A percentile compares a stretch with the other conserved stretches of the same genome.
phyloP scores from a whole-genome alignment of 2,113 vertebrate genomes.

The Coregonus clupeaformis region DNA sequence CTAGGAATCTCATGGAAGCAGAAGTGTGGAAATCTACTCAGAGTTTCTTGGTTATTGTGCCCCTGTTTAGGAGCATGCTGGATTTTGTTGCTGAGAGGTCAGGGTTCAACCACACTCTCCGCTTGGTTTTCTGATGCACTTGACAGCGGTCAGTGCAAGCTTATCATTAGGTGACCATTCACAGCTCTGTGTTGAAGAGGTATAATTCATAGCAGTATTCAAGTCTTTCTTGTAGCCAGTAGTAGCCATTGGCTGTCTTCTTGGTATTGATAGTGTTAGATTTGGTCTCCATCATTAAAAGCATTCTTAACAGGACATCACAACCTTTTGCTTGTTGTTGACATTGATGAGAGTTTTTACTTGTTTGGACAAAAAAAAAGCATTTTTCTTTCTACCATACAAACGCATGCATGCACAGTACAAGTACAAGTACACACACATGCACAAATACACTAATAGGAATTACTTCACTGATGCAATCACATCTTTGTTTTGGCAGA shows the following conservation, averaged over 20 bases:
- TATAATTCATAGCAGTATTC: background rate
- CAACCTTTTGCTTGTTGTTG: background rate
- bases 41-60: conserved; percentile 75
- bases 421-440: background rate
- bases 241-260: background rate
- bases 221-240: background rate
- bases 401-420: background rate
- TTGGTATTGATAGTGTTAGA: background rate
- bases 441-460: background rate
- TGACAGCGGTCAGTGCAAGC: background rate
- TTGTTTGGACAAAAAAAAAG: background rate
- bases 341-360: background rate
- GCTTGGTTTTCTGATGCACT: background rate
- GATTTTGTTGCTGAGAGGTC: conserved; percentile 43
- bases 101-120: conserved; percentile 44
- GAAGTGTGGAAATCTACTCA: conserved; percentile 56
- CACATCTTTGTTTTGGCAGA: conserved; percentile 21
- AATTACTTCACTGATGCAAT: conserved; percentile 11
- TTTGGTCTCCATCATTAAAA: background rate
- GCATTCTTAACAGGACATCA: background rate
- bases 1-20: conserved; percentile 50
- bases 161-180: background rate
- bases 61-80: conserved; percentile 25
- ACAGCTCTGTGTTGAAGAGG: too few species aligned
- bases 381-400: background rate